Evolutionary conservation across 1,140 invertebrate genomes (phyloP).

Genomic region (Trichonephila clavata): DNA sequence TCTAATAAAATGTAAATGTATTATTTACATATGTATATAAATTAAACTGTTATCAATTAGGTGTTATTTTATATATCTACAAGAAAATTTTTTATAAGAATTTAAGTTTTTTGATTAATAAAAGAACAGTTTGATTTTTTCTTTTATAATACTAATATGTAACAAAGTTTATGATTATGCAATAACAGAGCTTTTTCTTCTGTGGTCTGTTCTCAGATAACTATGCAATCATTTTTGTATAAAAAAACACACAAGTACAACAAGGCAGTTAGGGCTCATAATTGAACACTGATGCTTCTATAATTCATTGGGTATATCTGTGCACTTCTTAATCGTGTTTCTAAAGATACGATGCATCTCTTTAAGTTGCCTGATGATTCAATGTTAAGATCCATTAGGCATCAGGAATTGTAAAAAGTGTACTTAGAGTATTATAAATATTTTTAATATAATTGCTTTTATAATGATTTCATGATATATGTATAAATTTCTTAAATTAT

Average conservation of each 20-base stretch:
- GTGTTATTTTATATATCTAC: background rate
- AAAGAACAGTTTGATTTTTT: background rate
- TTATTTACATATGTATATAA: background rate
- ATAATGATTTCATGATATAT: no score
- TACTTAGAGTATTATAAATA: no score
- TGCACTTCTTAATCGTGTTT: no score
- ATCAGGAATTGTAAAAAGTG: no score
- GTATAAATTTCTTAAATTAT: no score
- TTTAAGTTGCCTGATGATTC: no score
- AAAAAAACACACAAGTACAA: background rate
- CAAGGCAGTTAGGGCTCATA: background rate
- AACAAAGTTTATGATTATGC: background rate
- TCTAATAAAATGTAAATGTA: background rate
- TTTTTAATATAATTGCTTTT: no score
- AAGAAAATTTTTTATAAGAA: background rate
- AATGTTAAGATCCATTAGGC: no score
- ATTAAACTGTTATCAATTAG: background rate
- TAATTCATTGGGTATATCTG: background rate
- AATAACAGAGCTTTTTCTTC: constrained; percentile 32
- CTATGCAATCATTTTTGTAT: constrained; percentile 43
- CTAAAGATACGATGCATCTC: no score
- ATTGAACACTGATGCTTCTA: background rate
- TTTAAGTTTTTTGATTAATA: background rate
- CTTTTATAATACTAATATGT: background rate
- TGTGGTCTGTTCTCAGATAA: background rate